These are phyloP conservation scores for Hippopotamyrus pictus DNA, from an alignment of 2,797 vertebrate genomes.

Conservation along the genomic window DNA sequence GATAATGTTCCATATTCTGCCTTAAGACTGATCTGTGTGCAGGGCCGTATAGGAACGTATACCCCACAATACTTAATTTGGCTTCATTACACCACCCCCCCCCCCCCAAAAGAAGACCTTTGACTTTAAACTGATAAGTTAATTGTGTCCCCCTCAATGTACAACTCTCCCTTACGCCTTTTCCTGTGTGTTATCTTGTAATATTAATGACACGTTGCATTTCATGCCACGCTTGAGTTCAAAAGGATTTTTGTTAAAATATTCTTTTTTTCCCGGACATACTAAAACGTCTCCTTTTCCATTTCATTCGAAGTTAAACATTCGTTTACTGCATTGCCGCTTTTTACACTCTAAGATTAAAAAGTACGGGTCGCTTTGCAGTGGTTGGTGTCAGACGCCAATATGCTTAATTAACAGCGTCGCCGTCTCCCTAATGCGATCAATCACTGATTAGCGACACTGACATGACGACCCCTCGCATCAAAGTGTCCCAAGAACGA, in stretches of 20 bases:
- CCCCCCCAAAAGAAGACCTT: background rate
- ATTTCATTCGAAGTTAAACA: background rate
- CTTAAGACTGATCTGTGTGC: background rate
- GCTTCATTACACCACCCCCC: background rate
- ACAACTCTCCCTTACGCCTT: background rate
- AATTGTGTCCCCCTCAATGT: background rate
- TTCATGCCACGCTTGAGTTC: background rate
- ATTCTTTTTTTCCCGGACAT: background rate
- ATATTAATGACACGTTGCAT: background rate
- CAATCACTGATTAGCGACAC: background rate
- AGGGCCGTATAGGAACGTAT: background rate
- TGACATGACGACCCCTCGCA: background rate
- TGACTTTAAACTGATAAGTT: background rate
- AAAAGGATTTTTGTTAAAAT: background rate
- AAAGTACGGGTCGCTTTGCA: background rate
- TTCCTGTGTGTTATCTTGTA: background rate
- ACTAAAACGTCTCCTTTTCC: background rate
- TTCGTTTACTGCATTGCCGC: background rate
- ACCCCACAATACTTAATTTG: background rate
- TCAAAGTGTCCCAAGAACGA: background rate
- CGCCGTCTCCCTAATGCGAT: background rate
- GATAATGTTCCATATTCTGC: background rate
- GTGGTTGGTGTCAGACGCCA: background rate
- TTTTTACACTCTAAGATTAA: background rate
- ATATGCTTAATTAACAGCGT: background rate